Conservation (phyloP, 2,113 vertebrate species). For the Turdus rufiventris region DNA sequence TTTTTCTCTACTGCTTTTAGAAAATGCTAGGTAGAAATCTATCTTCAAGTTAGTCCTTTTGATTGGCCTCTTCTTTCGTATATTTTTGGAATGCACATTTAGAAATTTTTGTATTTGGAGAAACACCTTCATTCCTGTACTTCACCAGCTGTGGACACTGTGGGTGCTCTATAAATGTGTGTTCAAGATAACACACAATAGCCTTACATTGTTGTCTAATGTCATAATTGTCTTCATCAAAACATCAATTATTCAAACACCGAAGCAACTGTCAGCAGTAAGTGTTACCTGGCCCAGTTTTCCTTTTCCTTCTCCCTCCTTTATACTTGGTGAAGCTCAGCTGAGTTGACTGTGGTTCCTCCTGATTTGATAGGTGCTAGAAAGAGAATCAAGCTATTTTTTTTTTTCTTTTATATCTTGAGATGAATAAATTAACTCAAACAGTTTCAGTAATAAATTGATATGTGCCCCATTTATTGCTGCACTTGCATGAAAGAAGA, state of each 20-base stretch:
- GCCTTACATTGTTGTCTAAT: neutral
- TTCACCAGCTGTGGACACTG: neutral
- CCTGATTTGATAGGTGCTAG: neutral
- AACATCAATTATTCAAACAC: constrained; percentile 16
- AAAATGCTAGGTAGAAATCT: neutral
- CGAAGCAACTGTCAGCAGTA: neutral
- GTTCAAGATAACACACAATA: neutral
- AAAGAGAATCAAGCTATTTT: neutral
- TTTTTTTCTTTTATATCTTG: neutral
- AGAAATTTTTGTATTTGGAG: neutral
- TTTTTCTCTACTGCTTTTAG: neutral
- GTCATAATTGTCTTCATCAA: constrained; percentile 3
- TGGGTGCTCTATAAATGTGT: neutral
- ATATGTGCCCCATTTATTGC: neutral
- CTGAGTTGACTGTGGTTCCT: neutral
- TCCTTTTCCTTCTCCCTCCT: neutral
- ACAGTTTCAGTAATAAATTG: neutral
- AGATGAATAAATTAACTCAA: neutral
- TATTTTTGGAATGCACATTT: neutral
- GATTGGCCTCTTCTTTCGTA: neutral
- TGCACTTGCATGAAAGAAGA: neutral
- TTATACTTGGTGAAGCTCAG: neutral
- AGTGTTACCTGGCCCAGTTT: neutral
- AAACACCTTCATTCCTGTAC: neutral
- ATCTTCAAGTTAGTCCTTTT: neutral